These are phyloP conservation scores for Melanaphis sacchari DNA, from an alignment of 1,140 invertebrate genomes.

Conservation along the genomic window DNA sequence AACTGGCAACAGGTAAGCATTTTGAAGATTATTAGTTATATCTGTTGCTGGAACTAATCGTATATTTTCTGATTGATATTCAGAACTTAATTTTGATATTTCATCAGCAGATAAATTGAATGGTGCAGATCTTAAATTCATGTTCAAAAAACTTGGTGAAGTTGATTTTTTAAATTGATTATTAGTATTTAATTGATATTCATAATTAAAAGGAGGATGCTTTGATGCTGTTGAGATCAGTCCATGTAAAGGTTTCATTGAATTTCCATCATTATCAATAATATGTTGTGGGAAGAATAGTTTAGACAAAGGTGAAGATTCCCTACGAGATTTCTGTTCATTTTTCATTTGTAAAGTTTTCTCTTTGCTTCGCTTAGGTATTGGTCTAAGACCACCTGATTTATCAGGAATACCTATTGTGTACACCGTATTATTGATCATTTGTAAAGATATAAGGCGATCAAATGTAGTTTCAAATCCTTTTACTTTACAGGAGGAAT, in stretches of 20 bases:
- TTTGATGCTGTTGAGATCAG: neutral
- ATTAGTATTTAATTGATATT: neutral
- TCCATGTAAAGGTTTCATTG: neutral
- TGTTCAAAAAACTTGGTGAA: neutral
- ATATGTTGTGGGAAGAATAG: neutral
- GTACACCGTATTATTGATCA: neutral
- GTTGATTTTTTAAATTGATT: neutral
- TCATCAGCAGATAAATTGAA: neutral
- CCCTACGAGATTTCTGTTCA: no score
- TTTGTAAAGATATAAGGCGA: neutral
- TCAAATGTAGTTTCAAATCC: neutral
- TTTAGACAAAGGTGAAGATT: neutral
- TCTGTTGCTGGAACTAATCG: neutral
- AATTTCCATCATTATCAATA: neutral
- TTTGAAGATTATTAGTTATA: slow-evolving; percentile 4
- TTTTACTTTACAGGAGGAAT: neutral
- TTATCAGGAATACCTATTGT: neutral
- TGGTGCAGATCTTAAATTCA: neutral
- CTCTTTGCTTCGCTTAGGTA: neutral
- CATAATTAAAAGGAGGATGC: neutral
- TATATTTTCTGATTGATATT: neutral
- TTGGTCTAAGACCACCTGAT: neutral
- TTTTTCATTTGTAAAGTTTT: neutral
- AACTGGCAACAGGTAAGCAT: neutral
- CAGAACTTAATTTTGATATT: neutral